Evolutionary conservation across 2,113 vertebrate species (phyloP).

Genomic region (Copsychus sechellarum): DNA sequence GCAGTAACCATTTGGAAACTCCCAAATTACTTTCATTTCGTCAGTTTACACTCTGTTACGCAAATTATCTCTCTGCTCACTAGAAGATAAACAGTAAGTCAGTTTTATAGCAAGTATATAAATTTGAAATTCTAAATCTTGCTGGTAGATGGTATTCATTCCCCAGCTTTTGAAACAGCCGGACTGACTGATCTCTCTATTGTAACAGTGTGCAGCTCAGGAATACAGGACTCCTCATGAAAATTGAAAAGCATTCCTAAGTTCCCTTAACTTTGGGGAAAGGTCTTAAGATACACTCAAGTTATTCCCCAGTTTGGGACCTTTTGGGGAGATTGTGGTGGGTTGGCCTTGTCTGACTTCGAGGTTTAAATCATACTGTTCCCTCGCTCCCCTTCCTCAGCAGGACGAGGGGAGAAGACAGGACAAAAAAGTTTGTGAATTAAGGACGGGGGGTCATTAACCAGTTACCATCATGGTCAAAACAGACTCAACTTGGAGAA

Average conservation of each 20-base stretch:
- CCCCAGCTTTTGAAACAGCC: neutral
- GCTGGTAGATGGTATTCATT: neutral
- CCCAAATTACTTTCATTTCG: neutral
- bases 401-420: neutral
- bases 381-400: neutral
- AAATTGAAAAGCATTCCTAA: neutral
- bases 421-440: neutral
- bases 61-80: neutral
- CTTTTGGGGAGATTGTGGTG: neutral
- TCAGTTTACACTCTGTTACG: neutral
- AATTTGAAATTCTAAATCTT: neutral
- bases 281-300: neutral
- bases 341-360: neutral
- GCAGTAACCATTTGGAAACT: neutral
- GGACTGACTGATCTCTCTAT: neutral
- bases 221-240: neutral
- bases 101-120: neutral
- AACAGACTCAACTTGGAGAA: neutral
- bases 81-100: neutral
- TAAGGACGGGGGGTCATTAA: neutral
- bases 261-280: neutral
- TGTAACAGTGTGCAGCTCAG: neutral
- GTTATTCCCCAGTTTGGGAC: neutral
- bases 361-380: neutral
- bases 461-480: neutral